Percentiles rank a stretch among this genome's conserved stretches.
Evolutionary conservation across 2,113 vertebrate genomes (phyloP).

Genomic region (Bos indicus): DNA sequence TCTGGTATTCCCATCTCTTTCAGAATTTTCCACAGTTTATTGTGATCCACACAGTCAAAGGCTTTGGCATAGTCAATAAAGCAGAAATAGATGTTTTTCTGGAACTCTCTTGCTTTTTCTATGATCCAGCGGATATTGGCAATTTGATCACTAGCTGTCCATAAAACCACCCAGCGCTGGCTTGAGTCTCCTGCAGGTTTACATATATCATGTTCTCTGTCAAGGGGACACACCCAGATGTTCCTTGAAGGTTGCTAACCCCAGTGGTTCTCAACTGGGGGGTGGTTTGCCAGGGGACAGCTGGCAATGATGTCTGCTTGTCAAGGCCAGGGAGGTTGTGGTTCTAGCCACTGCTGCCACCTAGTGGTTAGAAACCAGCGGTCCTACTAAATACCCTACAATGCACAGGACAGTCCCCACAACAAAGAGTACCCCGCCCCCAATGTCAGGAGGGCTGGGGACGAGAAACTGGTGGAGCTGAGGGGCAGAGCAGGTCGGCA

Average conservation of each 20-base stretch:
- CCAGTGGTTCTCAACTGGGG: not conserved
- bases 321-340: rapidly evolving
- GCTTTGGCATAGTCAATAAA: too few relatives aligned
- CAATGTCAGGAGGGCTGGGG: not conserved
- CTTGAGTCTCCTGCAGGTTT: not conserved
- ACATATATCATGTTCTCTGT: not conserved
- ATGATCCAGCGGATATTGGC: too few relatives aligned
- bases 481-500: not conserved
- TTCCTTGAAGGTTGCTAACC: not conserved
- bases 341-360: not conserved
- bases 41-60: too few relatives aligned
- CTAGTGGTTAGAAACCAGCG: not conserved
- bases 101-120: too few relatives aligned
- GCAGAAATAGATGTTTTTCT: too few relatives aligned
- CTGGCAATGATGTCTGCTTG: not conserved
- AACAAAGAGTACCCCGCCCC: not conserved
- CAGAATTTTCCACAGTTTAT: too few relatives aligned
- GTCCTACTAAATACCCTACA: not conserved
- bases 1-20: too few relatives aligned
- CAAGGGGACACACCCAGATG: not conserved
- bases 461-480: rapidly evolving
- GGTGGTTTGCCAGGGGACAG: not conserved
- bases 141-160: too few relatives aligned
- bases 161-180: not conserved
- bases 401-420: rapidly evolving